Conservation (phyloP, 2,888 invertebrate species). For the Sarcophaga rosellei region DNA sequence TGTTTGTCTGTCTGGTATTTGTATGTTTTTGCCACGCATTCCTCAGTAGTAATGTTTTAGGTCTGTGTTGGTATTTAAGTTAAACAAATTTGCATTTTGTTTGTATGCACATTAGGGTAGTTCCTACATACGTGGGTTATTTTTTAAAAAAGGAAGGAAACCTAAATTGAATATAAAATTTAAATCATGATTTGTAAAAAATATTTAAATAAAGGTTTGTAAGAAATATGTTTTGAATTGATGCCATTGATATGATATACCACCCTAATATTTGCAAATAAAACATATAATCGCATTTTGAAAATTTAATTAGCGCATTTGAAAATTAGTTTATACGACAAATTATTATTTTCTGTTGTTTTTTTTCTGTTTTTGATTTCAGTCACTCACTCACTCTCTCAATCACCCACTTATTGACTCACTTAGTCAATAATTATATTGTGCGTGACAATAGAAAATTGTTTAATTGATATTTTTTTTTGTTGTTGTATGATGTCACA, state of each 20-base stretch:
- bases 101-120: conserved; percentile 13
- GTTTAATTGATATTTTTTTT: conserved; percentile 51
- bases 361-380: conserved; percentile 6
- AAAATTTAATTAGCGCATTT: conserved; percentile 63
- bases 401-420: not conserved
- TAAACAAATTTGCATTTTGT: conserved; percentile 29
- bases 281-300: conserved; percentile 47
- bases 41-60: conserved; percentile 10
- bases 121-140: not conserved
- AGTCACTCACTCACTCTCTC: not conserved
- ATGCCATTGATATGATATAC: no score
- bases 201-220: no score
- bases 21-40: conserved; percentile 8
- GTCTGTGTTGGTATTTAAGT: conserved; percentile 18
- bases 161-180: no score
- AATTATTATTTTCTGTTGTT: conserved; percentile 47
- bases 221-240: no score
- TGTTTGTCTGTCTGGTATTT: conserved; percentile 16
- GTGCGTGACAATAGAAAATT: conserved; percentile 43
- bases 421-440: conserved; percentile 43
- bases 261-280: conserved; percentile 12
- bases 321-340: conserved; percentile 60
- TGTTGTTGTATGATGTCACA: not conserved
- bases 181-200: no score
- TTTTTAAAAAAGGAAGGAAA: no score